A percentile compares a stretch with the other conserved stretches of the same genome.
phyloP scores from a whole-genome alignment of 2,113 vertebrate species.

The Vireo altiloquus region DNA sequence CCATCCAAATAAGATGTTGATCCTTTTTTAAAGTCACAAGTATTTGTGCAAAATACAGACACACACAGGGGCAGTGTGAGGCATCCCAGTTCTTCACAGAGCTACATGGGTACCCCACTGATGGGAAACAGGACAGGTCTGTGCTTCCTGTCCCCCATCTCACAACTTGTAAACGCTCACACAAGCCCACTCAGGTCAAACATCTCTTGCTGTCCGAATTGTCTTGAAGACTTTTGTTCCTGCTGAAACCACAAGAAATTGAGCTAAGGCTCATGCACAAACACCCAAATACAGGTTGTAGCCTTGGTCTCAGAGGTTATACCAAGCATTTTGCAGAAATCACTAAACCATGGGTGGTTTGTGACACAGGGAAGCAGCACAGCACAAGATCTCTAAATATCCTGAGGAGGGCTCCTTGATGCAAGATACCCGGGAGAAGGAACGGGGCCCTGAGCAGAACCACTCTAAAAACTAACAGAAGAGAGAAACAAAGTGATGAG shows the following conservation, averaged over 20 bases:
- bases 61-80: neutral
- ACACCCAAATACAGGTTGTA: fast-evolving
- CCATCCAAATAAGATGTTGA: neutral
- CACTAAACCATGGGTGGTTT: neutral
- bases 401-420: neutral
- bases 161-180: neutral
- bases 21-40: neutral
- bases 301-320: neutral
- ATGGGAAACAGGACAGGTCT: neutral
- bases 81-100: neutral
- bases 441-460: too few species aligned
- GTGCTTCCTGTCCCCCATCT: neutral
- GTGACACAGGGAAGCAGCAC: neutral
- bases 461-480: neutral
- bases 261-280: neutral
- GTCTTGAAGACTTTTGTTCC: neutral
- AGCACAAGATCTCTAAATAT: neutral
- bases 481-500: neutral
- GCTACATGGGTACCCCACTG: fast-evolving
- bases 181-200: neutral
- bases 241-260: neutral
- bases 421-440: fast-evolving
- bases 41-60: neutral
- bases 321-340: neutral
- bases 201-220: neutral